Evolutionary conservation across 2,888 invertebrate genomes (phyloP), one percentile per base, ranked within the genome.

Genomic region (Acanthacorydalis orientalis): DNA sequence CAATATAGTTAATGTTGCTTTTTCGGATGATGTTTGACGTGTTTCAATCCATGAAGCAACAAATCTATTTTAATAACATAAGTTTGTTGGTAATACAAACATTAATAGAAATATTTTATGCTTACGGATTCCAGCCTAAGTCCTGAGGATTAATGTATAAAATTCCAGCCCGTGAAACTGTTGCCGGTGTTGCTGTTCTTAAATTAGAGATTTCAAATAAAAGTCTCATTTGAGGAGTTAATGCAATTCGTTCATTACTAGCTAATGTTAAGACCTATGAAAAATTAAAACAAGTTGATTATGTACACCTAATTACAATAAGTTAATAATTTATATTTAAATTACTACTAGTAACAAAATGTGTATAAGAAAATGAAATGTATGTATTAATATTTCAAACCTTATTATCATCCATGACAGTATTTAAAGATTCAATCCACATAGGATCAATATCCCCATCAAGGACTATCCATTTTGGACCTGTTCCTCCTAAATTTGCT

Each of bases 391-490:
- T 16, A 14, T 43, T 52, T 37, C 9, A 9, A 37, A 82, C 83
- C 71, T 95, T 95, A 64, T 95, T 95, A 61, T 95, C 95, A 63
- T 95, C 95, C 93, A 95, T 95, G 14, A 95, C 80, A 3, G 93
- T 95, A 61, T 95, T 95, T 31, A 95, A 72, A 33, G 91, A 92
- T 67, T 95, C 93, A 58, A 95, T 95, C 95, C 93, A 95, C 92
- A 93, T 93, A 1, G 93, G 93, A 70, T 95, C 93, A 56, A 95
- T 93, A 60, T 95, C 93, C 14, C 95, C 93, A 64, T 95, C 95
- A 43, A 92, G 73, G 8, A 95, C 85, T 56, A 95, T 90, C 95
- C 95, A 95, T 62, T 92, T 92, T 0, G 88, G 84, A 0, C 84
- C 83, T 57, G 83, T 83, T 0, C 87, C 87, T 0, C 78, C 69